A percentile compares a stretch with the other conserved stretches of the same genome.
Evolutionary conservation across 2,888 invertebrate species (phyloP).

Genomic region (Ormyrus labotus): DNA sequence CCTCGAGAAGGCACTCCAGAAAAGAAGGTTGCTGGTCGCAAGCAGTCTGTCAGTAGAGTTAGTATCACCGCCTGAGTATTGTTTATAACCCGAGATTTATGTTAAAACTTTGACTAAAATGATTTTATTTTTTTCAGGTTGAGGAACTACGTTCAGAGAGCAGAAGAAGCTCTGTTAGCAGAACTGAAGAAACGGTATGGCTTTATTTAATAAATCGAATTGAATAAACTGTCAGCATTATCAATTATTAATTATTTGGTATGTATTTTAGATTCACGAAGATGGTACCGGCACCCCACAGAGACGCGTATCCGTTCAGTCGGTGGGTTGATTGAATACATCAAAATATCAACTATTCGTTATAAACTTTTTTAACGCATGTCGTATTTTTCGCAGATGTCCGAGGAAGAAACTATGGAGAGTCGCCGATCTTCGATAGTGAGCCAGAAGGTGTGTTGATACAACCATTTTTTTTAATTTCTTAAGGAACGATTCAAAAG

Average conservation of each 20-base stretch:
- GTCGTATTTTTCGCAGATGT: conserved; percentile 58
- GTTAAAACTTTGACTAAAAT: no score
- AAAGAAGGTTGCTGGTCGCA: conserved; percentile 66
- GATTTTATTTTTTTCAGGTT: conserved; percentile 60
- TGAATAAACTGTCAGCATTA: neutral
- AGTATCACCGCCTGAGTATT: conserved; percentile 37
- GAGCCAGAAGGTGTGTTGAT: conserved; percentile 50
- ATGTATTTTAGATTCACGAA: conserved; percentile 59
- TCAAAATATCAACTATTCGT: conserved; percentile 13
- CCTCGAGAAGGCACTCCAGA: conserved; percentile 66
- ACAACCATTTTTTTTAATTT: neutral
- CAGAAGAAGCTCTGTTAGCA: conserved; percentile 71
- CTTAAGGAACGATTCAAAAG: neutral
- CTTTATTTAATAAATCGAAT: conserved; percentile 2
- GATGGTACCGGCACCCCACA: conserved; percentile 67
- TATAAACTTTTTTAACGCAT: neutral
- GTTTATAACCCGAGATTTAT: neutral
- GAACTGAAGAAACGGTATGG: conserved; percentile 64
- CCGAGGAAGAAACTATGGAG: conserved; percentile 76
- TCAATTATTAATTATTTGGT: neutral
- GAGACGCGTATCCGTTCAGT: conserved; percentile 69
- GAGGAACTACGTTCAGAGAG: conserved; percentile 72
- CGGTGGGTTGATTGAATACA: conserved; percentile 63
- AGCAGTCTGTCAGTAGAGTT: conserved; percentile 70
- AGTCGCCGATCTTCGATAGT: conserved; percentile 76